These are phyloP conservation scores for Malurus elegans DNA, from an alignment of 2,113 vertebrate genomes.

Conservation along the genomic window DNA sequence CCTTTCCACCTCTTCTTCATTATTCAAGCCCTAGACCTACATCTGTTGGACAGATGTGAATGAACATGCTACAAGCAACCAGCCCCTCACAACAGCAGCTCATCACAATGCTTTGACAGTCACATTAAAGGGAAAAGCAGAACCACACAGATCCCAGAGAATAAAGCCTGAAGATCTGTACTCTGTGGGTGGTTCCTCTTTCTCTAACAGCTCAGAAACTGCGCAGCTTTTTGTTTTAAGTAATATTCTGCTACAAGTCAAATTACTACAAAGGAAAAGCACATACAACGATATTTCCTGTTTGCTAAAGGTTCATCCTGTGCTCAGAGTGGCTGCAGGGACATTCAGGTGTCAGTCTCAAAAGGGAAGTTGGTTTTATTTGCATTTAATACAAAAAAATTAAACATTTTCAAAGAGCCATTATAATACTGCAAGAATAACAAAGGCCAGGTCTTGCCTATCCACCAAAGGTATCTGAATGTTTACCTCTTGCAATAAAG, in stretches of 20 bases:
- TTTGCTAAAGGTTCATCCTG: not conserved
- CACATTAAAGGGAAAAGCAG: not conserved
- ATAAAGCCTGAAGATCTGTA: not conserved
- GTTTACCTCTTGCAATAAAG: not conserved
- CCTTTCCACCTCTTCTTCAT: not conserved
- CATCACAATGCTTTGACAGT: not conserved
- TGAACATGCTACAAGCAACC: not conserved
- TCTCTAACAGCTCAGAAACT: not conserved
- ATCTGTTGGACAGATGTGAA: not conserved
- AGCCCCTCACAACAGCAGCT: not conserved
- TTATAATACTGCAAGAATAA: not conserved
- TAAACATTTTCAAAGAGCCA: not conserved
- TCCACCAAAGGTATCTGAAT: not conserved
- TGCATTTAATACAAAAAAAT: not conserved
- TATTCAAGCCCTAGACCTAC: not conserved
- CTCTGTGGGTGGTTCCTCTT: not conserved
- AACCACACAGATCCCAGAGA: not conserved
- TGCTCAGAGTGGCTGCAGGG: not conserved
- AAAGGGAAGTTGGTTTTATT: not conserved
- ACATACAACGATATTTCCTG: not conserved
- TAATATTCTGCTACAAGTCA: not conserved
- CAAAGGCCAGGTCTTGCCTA: not conserved
- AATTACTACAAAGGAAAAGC: not conserved
- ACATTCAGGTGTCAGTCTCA: not conserved
- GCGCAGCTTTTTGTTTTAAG: not conserved